These are phyloP conservation scores for Arge pagana DNA, from an alignment of 2,888 invertebrate species.

Conservation along the genomic window DNA sequence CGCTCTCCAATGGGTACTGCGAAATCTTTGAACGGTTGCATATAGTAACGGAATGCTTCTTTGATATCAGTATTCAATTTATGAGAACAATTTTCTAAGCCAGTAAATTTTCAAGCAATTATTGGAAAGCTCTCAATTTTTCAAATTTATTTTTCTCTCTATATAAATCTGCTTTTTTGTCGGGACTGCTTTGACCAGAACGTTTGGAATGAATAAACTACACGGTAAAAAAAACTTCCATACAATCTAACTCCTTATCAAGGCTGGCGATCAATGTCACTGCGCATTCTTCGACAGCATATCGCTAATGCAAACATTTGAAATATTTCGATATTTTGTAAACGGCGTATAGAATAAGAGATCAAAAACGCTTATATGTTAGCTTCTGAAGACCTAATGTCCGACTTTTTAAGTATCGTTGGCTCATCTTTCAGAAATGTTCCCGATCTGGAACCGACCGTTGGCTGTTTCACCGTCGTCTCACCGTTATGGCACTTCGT, in stretches of 20 bases:
- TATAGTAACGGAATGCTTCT: no score
- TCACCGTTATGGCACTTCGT: conserved; percentile 47
- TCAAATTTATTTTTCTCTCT: no score
- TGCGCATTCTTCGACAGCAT: no score
- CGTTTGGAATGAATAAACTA: no score
- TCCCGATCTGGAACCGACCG: conserved; percentile 66
- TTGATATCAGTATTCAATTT: no score
- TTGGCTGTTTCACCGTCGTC: conserved; percentile 49
- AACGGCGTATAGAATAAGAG: conserved; percentile 1
- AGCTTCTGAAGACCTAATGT: conserved; percentile 50
- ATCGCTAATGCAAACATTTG: conserved; percentile 14
- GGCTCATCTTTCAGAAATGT: conserved; percentile 79
- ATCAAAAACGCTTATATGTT: conserved; percentile 43
- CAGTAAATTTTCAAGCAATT: no score
- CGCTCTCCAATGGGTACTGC: no score
- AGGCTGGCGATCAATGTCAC: background rate
- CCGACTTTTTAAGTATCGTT: conserved; percentile 63
- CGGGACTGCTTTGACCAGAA: no score
- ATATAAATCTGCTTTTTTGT: no score
- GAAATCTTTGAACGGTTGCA: no score
- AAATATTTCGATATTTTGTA: background rate
- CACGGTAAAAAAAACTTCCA: background rate
- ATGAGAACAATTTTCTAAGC: no score
- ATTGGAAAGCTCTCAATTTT: no score
- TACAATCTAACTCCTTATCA: background rate